Evolutionary conservation across 2,888 invertebrate species (phyloP).

Genomic region (Meloe dianella): DNA sequence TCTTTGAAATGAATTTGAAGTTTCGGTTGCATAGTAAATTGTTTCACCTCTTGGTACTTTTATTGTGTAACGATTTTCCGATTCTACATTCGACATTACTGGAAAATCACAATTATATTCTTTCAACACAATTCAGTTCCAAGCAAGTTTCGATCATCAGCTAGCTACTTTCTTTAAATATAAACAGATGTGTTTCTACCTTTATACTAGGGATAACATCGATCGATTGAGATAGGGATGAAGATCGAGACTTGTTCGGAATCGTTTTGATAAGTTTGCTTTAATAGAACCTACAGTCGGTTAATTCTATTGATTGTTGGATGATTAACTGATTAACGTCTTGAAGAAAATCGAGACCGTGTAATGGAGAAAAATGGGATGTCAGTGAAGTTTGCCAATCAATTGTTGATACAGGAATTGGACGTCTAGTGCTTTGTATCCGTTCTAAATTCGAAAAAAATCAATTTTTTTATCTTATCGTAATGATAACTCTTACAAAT

Average conservation of each 20-base stretch:
- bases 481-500: background rate
- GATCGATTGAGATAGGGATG: background rate
- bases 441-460: constrained; percentile 18
- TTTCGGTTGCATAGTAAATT: constrained; percentile 76
- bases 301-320: constrained; percentile 80
- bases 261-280: background rate
- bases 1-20: constrained; percentile 67
- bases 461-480: background rate
- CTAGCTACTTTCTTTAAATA: no score
- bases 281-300: constrained; percentile 71
- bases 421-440: constrained; percentile 58
- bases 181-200: no score
- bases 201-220: no score
- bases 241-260: background rate
- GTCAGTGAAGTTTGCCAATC: constrained; percentile 66
- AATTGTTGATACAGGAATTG: constrained; percentile 66
- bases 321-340: constrained; percentile 73
- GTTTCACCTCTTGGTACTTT: constrained; percentile 76
- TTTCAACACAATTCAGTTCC: background rate
- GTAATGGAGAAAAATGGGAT: constrained; percentile 68
- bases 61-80: constrained; percentile 76
- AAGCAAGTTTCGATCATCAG: background rate
- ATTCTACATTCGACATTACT: constrained; percentile 63
- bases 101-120: constrained; percentile 3
- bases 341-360: constrained; percentile 74